phyloP scores from a whole-genome alignment of 2,113 vertebrate species.

The Ctenodactylus gundi region DNA sequence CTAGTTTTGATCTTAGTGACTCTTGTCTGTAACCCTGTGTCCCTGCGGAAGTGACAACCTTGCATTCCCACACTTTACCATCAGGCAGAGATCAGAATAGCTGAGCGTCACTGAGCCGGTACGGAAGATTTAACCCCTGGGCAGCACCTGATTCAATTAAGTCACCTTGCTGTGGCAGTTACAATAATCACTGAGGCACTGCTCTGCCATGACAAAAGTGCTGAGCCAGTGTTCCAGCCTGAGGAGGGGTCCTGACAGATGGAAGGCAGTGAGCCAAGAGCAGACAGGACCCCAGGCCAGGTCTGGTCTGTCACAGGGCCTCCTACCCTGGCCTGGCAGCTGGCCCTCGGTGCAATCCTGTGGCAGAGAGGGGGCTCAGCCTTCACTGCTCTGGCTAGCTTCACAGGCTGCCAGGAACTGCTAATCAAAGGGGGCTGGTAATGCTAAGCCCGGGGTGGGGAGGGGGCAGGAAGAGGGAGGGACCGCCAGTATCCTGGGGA shows the following conservation, averaged over 20 bases:
- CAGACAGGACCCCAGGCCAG: not conserved
- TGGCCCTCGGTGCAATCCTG: too few species aligned
- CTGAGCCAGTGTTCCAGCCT: not conserved
- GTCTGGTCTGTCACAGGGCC: not conserved
- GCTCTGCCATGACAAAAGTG: fast-evolving
- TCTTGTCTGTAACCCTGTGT: not conserved
- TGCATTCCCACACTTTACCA: not conserved
- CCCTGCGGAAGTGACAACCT: not conserved
- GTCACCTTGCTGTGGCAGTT: not conserved
- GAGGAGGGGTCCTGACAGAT: not conserved
- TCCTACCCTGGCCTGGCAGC: not conserved
- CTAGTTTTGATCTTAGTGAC: not conserved
- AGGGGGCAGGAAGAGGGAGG: not conserved
- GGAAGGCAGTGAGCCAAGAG: not conserved
- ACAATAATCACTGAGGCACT: fast-evolving
- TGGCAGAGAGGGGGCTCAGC: too few species aligned
- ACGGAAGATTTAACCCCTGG: fast-evolving
- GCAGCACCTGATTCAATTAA: not conserved
- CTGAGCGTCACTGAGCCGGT: not conserved
- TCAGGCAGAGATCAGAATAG: fast-evolving
- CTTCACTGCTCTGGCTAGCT: not conserved
- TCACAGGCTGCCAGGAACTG: not conserved
- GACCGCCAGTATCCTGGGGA: not conserved
- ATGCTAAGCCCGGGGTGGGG: too few species aligned
- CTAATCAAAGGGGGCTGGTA: not conserved